A percentile compares a stretch with the other conserved stretches of the same genome.
Evolutionary conservation across 2,113 vertebrate genomes (phyloP).

Genomic region (Sinocyclocheilus rhinocerous): DNA sequence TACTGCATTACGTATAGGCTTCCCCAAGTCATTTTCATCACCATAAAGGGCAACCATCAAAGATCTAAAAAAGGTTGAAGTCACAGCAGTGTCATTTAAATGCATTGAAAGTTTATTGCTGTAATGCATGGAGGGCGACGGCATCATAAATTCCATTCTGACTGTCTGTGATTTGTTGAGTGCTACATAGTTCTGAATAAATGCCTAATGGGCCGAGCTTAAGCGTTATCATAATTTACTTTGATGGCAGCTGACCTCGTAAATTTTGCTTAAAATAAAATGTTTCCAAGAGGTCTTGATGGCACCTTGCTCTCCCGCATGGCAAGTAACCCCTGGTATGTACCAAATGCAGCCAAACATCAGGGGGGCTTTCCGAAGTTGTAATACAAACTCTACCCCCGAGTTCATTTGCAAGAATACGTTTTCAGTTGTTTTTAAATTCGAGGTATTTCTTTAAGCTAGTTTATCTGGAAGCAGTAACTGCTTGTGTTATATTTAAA

Average conservation of each 20-base stretch:
- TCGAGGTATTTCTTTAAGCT: neutral
- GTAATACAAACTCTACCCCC: neutral
- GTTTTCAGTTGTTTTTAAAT: conserved; percentile 8
- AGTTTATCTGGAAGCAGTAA: neutral
- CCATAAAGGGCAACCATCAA: neutral
- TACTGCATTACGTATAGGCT: neutral
- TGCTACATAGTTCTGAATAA: conserved; percentile 76
- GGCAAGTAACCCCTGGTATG: conserved; percentile 66
- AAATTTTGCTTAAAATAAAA: conserved; percentile 78
- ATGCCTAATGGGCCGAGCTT: conserved; percentile 72
- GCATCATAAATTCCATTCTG: conserved; percentile 52
- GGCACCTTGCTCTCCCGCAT: conserved; percentile 60
- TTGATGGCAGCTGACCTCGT: conserved; percentile 69
- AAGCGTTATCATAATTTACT: conserved; percentile 75
- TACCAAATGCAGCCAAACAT: conserved; percentile 66
- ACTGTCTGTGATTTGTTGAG: conserved; percentile 75
- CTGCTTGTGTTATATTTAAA: neutral
- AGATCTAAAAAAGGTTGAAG: conserved; percentile 14
- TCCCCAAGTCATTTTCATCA: neutral
- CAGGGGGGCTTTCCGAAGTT: conserved; percentile 65
- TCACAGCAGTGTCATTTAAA: conserved; percentile 25
- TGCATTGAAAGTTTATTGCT: conserved; percentile 44
- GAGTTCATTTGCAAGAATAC: neutral
- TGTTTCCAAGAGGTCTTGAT: conserved; percentile 71
- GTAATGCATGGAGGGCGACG: conserved; percentile 60